A percentile compares a stretch with the other conserved stretches of the same genome.
These are phyloP conservation scores for Oreortyx pictus DNA, from an alignment of 2,797 vertebrate species.

Conservation along the genomic window DNA sequence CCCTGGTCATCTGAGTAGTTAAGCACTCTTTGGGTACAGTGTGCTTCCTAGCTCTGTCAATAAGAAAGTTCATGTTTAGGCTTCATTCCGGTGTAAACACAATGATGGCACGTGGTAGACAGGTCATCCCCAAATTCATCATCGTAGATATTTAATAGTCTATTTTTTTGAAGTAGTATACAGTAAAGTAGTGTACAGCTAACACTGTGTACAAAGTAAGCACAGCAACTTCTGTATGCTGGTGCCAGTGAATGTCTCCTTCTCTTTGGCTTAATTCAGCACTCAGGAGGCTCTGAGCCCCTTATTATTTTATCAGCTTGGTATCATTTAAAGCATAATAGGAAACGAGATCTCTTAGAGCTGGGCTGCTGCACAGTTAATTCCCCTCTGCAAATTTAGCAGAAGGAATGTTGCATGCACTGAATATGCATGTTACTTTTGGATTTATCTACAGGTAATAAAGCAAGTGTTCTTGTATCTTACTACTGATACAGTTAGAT, in stretches of 20 bases:
- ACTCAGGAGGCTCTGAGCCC: not conserved
- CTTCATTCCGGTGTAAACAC: not conserved
- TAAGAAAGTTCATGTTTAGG: not conserved
- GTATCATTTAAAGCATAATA: not conserved
- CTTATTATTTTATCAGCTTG: slow-evolving; percentile 11
- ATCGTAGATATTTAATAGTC: not conserved
- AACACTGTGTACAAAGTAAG: not conserved
- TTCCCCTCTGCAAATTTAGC: not conserved
- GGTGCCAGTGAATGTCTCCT: not conserved
- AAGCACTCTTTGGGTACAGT: not conserved
- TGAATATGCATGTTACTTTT: not conserved
- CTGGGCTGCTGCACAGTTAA: not conserved
- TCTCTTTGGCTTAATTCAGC: not conserved
- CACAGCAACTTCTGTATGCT: not conserved
- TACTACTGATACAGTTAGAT: not conserved
- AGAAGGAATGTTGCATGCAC: not conserved
- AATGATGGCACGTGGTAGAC: not conserved
- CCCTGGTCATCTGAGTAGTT: not conserved
- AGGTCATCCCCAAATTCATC: not conserved
- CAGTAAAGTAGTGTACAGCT: not conserved
- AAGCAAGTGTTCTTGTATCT: not conserved
- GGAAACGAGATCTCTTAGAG: slow-evolving; percentile 22
- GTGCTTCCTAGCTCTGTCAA: accelerated
- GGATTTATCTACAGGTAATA: not conserved
- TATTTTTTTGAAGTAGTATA: not conserved